Evolutionary conservation across 2,113 vertebrate species (phyloP), one percentile per base, ranked within the genome.

Genomic region (Syngnathus typhle): DNA sequence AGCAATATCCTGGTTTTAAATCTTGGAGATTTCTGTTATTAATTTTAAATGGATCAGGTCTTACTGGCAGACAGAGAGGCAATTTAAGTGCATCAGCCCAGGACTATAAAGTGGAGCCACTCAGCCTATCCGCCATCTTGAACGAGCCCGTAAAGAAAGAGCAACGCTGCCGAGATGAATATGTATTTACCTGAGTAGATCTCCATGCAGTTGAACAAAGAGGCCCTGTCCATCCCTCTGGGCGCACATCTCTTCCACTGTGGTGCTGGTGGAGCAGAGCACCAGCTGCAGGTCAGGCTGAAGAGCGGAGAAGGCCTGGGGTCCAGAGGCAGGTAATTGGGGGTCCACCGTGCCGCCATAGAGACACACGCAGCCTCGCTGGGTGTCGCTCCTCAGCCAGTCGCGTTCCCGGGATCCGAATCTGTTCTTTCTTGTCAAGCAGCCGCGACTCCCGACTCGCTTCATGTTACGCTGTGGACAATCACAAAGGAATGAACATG

Each of bases 151-250:
- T 27, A 54, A 7, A 27, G 23, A 12, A 55, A 55, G 5, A 13
- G 21, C 54, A 6, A 1, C 55, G 27, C 55, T 18, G 13, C 2
- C 7, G 32, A 56, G 54, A 56, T n/a, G 65, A 44, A 7, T 60
- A 21, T n/a, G 10, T 27, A 27, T 66, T 90, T 88, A 98, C 96
- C 96, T 96, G 88, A 96, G 87, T 47, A 98, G 84, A 84, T 98
- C 96, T 81, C 96, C 96, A 0, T 98, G 95, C 70, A 97, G 91
- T 73, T 98, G 95, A 71, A 97, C 75, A 51, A 94, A 96, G 62
- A 98, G 91, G 52, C 85, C 90, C 44, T 91, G 87, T 71, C 83
- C 90, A 1, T 90, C 90, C 65, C 93, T 92, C 77, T 95, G 91
- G 55, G 91, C 84, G 12, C 94, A 94, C 52, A 98, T 92, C 83